phyloP scores from a whole-genome alignment of 2,797 vertebrate genomes.

The Cirrhinus molitorella region DNA sequence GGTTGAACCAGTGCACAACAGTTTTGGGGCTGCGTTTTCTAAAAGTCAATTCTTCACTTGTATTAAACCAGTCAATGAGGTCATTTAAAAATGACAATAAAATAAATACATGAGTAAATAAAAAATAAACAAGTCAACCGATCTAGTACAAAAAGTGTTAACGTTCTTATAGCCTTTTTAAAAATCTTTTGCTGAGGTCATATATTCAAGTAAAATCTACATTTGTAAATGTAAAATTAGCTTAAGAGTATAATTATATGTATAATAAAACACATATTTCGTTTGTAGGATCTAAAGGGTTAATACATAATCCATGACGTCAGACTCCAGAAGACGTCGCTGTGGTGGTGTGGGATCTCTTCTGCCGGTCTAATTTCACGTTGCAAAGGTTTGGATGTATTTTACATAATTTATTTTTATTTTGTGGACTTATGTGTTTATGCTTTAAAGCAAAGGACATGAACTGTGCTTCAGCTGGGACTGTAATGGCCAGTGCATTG shows the following conservation, averaged over 20 bases:
- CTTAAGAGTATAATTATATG: neutral
- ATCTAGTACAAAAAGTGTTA: neutral
- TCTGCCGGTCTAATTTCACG: neutral
- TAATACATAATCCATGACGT: slow-evolving; percentile 14
- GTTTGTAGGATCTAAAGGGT: neutral
- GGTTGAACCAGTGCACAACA: too few relatives aligned
- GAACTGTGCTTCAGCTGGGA: neutral
- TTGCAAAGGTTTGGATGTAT: neutral
- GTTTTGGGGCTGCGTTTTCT: too few relatives aligned
- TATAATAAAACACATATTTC: neutral
- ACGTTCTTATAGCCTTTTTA: neutral
- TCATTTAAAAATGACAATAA: neutral
- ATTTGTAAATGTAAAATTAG: neutral
- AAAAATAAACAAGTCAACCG: neutral
- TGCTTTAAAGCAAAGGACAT: neutral
- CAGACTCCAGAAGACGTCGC: neutral
- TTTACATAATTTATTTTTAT: neutral
- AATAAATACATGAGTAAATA: neutral
- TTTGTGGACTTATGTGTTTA: neutral
- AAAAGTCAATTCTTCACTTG: too few relatives aligned
- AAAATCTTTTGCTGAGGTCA: neutral
- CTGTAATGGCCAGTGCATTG: neutral
- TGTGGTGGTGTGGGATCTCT: neutral
- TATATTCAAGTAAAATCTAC: neutral
- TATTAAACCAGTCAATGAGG: too few relatives aligned